Conservation (phyloP, 2,113 vertebrate genomes). For the Cromileptes altivelis region DNA sequence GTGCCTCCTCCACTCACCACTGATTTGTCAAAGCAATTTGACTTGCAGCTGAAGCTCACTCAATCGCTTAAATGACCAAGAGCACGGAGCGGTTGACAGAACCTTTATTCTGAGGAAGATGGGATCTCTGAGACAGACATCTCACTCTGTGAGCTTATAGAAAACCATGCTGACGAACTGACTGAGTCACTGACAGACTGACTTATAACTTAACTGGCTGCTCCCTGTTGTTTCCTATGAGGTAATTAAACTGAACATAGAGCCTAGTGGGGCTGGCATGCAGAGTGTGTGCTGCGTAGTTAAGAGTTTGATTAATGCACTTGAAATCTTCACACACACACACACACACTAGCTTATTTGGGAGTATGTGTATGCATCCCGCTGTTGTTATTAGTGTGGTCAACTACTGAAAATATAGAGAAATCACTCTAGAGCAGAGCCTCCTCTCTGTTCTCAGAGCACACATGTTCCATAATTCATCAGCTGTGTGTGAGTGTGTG, state of each 20-base stretch:
- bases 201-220: slow-evolving; percentile 46
- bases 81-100: slow-evolving; percentile 24
- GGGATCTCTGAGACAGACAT: slow-evolving; percentile 43
- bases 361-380: slow-evolving; percentile 13
- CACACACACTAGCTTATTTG: slow-evolving; percentile 13
- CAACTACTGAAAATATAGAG: slow-evolving; percentile 36
- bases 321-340: slow-evolving; percentile 16
- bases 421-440: slow-evolving; percentile 17
- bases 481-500: slow-evolving; percentile 38
- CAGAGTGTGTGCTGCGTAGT: slow-evolving; percentile 24
- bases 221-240: slow-evolving; percentile 34
- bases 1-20: slow-evolving; percentile 27
- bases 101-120: slow-evolving; percentile 30
- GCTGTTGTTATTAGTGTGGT: slow-evolving; percentile 52
- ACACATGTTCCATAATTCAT: slow-evolving; percentile 66
- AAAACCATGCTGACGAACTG: slow-evolving; percentile 24
- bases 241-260: slow-evolving; percentile 57
- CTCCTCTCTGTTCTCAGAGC: slow-evolving; percentile 42
- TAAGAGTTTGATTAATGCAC: slow-evolving; percentile 45
- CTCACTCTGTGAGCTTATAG: slow-evolving; percentile 40
- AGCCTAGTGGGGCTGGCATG: slow-evolving; percentile 36
- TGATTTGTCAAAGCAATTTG: slow-evolving; percentile 57
- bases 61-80: slow-evolving; percentile 16
- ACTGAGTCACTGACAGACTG: slow-evolving; percentile 48
- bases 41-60: slow-evolving; percentile 42